Evolutionary conservation across 1,140 invertebrate genomes (phyloP).

Genomic region (Mylabris phalerata): DNA sequence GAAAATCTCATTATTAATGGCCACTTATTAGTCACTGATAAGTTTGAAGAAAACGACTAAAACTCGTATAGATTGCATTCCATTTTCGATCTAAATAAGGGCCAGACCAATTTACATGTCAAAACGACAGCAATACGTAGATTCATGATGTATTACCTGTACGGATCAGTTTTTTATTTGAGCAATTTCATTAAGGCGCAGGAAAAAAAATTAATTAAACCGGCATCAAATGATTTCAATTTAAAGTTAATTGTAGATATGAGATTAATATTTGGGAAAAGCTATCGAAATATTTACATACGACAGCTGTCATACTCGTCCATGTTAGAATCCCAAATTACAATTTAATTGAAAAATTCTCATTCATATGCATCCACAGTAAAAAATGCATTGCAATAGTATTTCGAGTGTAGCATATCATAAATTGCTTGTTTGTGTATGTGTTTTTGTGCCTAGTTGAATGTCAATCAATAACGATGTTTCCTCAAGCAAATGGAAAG

Average conservation of each 20-base stretch:
- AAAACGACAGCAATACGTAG: background rate
- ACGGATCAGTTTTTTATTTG: no score
- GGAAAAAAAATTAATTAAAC: no score
- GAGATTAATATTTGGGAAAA: no score
- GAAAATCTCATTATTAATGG: conserved; percentile 37
- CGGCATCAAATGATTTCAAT: no score
- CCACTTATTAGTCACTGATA: conserved; percentile 24
- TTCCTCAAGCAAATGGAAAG: conserved; percentile 17
- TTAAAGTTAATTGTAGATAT: no score
- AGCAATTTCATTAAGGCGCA: no score
- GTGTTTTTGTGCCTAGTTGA: conserved; percentile 25
- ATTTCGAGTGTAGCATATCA: conserved; percentile 20
- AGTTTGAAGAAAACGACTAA: background rate
- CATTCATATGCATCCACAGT: conserved; percentile 43
- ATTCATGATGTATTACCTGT: no score
- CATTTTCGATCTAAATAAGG: no score
- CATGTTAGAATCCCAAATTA: conserved; percentile 28
- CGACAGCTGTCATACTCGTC: conserved; percentile 6
- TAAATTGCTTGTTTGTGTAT: conserved; percentile 15
- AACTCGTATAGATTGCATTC: background rate
- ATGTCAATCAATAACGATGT: conserved; percentile 34
- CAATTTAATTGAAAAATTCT: conserved; percentile 44
- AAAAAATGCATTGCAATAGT: conserved; percentile 29
- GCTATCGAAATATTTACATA: no score
- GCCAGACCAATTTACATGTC: no score